These are phyloP conservation scores for Sula dactylatra DNA, from an alignment of 2,113 vertebrate genomes.

Conservation along the genomic window DNA sequence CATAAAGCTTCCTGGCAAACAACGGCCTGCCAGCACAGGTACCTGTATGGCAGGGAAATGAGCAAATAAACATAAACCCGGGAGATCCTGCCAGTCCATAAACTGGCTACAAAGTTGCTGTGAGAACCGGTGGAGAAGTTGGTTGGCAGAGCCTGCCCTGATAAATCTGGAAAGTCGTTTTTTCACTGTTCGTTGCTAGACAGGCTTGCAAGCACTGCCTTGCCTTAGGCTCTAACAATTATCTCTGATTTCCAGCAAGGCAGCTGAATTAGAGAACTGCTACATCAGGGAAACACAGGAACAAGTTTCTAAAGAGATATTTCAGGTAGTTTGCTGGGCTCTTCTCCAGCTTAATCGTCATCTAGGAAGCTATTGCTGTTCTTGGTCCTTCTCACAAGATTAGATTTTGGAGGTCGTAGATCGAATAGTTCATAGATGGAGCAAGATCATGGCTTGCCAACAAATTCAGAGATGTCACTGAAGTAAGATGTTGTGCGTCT, in stretches of 20 bases:
- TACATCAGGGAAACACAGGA: background rate
- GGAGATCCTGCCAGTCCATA: background rate
- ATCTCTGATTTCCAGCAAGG: constrained; percentile 29
- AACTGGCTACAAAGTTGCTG: background rate
- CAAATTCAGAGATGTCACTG: background rate
- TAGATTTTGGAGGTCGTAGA: background rate
- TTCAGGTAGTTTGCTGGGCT: background rate
- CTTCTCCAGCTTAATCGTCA: background rate
- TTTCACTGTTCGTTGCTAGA: background rate
- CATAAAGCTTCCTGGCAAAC: background rate
- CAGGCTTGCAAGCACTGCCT: background rate
- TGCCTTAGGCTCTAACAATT: constrained; percentile 7
- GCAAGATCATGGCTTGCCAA: background rate
- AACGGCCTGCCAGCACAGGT: background rate
- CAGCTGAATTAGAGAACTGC: constrained; percentile 1
- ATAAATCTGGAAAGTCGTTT: background rate
- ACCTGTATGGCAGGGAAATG: background rate
- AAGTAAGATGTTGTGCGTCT: background rate
- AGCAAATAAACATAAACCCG: background rate
- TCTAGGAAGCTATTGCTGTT: background rate
- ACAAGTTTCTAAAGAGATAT: background rate
- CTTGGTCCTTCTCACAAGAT: background rate
- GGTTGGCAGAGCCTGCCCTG: background rate
- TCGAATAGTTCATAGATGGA: background rate
- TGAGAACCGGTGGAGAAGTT: background rate